Evolutionary conservation across 2,797 vertebrate species (phyloP), one percentile per base, ranked within the genome.

Genomic region (Sardinella longiceps): DNA sequence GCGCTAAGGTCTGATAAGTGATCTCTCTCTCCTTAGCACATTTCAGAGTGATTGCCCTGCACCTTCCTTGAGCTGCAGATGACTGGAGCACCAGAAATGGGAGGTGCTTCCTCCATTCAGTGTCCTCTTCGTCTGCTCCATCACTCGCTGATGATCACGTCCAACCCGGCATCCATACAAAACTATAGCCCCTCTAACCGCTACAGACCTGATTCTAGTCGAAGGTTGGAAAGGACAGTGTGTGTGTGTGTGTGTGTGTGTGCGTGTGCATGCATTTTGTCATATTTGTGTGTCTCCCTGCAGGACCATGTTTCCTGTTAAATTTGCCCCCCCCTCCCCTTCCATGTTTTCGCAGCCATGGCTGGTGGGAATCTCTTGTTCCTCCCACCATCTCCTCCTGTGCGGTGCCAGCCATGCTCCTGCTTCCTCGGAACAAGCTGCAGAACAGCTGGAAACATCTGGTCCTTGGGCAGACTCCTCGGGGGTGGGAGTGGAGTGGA

Each of bases 381-480:
- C 37, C 53, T 70, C 33, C 58, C 58, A 23, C 58, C 30, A 77
- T 20, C 45, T 39, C 46, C 53, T 56, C 63, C 25, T 28, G 18
- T 20, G 53, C 50, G 11, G 80, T 82, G 80, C 43, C 83, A 70
- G 50, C 82, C 58, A 81, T 80, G 82, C 30, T 82, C 66, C 51
- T 10, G n/a, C 70, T 84, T 83, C 53, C 80, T 56, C 58, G 7
- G 80, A 88, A 82, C 82, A 87, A 84, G 83, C 88, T 86, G 86
- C 82, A 86, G 85, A 86, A 84, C 89, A 90, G 87, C 90, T 89
- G 90, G 82, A 89, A 85, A 89, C 88, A 90, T 89, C 90, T 90
- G 90, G 83, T 84, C 56, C 83, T 83, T 63, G 86, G 80, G 83
- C n/a, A 48, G 25, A 45, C 45, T 43, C 46, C 25, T 39, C 0